These are phyloP conservation scores for Hyles euphorbiae DNA, from an alignment of 1,140 invertebrate species.

Conservation along the genomic window DNA sequence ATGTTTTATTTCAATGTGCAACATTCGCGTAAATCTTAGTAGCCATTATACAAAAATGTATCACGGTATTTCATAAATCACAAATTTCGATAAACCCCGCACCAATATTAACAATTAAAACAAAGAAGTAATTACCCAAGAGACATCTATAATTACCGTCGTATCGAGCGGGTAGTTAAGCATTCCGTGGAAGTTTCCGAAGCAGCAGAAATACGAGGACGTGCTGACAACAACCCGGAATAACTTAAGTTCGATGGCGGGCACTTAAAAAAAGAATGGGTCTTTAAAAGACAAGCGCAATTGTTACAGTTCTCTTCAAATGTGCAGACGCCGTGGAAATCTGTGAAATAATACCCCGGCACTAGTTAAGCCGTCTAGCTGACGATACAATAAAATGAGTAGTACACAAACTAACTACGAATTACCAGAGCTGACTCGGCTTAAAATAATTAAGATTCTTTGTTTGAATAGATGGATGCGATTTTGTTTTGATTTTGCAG, in stretches of 20 bases:
- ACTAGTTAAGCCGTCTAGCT: conserved; percentile 47
- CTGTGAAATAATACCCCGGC: conserved; percentile 57
- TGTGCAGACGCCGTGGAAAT: conserved; percentile 57
- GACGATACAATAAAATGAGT: conserved; percentile 65
- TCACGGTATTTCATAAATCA: no score
- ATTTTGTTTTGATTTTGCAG: conserved; percentile 8
- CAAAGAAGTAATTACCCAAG: no score
- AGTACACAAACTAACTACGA: conserved; percentile 47
- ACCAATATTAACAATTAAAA: no score
- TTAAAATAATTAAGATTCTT: conserved; percentile 72
- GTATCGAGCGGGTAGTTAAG: no score
- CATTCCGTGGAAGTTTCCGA: conserved; percentile 7
- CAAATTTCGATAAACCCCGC: no score
- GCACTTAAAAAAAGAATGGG: conserved; percentile 48
- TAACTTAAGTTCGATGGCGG: conserved; percentile 54
- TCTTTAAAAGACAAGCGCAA: conserved; percentile 43
- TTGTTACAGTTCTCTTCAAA: conserved; percentile 40
- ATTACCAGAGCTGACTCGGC: conserved; percentile 55
- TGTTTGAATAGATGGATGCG: conserved; percentile 37
- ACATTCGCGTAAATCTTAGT: no score
- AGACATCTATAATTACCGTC: no score
- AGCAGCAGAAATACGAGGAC: conserved; percentile 27
- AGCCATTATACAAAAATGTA: no score
- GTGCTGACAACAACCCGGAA: conserved; percentile 37
- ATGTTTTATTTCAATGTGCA: no score